Conservation (phyloP, 2,113 vertebrate genomes). For the Neolamprologus sp. region DNA sequence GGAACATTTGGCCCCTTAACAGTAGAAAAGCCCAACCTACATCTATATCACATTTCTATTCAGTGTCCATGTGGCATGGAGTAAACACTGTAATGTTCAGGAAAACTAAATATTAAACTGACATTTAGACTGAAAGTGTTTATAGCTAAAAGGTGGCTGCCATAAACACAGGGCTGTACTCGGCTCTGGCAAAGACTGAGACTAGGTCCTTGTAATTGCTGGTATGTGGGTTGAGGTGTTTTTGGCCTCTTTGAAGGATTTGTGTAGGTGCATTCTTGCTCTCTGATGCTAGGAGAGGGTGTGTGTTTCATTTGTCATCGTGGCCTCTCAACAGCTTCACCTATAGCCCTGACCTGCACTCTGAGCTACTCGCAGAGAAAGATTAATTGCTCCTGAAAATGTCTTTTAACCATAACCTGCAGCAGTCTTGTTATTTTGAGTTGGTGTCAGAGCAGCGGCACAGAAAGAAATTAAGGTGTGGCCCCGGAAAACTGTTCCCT, state of each 20-base stretch:
- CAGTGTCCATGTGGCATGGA: not conserved
- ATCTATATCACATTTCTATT: not conserved
- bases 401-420: not conserved
- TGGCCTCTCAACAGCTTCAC: not conserved
- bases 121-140: not conserved
- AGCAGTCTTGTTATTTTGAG: not conserved
- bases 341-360: not conserved
- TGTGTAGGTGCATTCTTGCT: not conserved
- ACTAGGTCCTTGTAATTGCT: not conserved
- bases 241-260: not conserved
- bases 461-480: not conserved
- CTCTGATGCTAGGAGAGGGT: not conserved
- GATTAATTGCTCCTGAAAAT: not conserved
- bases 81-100: not conserved
- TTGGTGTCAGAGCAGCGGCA: not conserved
- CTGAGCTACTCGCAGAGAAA: not conserved
- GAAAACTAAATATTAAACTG: not conserved
- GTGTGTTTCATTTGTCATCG: not conserved
- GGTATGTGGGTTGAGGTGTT: constrained; percentile 4
- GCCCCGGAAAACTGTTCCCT: not conserved
- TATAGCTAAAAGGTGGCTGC: not conserved
- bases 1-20: not conserved
- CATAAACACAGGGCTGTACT: not conserved
- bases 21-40: not conserved
- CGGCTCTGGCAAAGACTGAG: not conserved